Conservation (phyloP, 2,888 invertebrate species). For the Hartigia nigra region DNA sequence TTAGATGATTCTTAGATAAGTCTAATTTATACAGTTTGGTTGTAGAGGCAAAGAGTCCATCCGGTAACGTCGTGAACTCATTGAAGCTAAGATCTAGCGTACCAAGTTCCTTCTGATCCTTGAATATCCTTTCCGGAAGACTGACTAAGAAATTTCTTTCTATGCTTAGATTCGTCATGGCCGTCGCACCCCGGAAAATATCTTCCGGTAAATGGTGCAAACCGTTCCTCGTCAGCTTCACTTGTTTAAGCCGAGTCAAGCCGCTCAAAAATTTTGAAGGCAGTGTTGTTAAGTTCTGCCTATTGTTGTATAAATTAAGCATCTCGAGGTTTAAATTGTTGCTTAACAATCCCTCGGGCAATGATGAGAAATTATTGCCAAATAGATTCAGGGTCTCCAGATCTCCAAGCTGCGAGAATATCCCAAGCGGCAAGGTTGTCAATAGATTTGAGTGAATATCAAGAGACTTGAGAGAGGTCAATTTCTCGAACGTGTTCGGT, state of each 20-base stretch:
- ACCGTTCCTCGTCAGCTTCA: constrained; percentile 72
- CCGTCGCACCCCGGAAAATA: constrained; percentile 72
- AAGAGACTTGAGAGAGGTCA: constrained; percentile 73
- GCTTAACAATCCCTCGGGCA: constrained; percentile 73
- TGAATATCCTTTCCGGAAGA: constrained; percentile 74
- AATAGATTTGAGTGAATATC: constrained; percentile 78
- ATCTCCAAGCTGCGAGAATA: constrained; percentile 73
- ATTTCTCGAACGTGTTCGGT: constrained; percentile 73
- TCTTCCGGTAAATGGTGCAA: constrained; percentile 72
- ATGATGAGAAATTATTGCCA: constrained; percentile 74
- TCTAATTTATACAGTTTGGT: constrained; percentile 71
- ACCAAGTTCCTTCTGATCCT: constrained; percentile 72
- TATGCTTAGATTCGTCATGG: constrained; percentile 73
- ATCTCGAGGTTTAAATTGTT: constrained; percentile 69
- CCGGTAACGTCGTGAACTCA: constrained; percentile 70
- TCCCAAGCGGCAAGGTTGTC: constrained; percentile 70
- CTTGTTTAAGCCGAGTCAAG: constrained; percentile 69
- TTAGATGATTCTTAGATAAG: constrained; percentile 74
- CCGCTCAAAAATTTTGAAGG: constrained; percentile 73
- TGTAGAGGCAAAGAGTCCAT: constrained; percentile 71
- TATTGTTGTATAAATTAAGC: constrained; percentile 61
- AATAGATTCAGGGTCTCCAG: constrained; percentile 75
- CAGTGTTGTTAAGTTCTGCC: constrained; percentile 68
- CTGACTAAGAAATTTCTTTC: constrained; percentile 66
- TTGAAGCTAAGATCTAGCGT: constrained; percentile 77